Percentiles rank a stretch among this genome's conserved stretches.
Conservation (phyloP, 2,888 invertebrate genomes). For the Tenthredo livida region DNA sequence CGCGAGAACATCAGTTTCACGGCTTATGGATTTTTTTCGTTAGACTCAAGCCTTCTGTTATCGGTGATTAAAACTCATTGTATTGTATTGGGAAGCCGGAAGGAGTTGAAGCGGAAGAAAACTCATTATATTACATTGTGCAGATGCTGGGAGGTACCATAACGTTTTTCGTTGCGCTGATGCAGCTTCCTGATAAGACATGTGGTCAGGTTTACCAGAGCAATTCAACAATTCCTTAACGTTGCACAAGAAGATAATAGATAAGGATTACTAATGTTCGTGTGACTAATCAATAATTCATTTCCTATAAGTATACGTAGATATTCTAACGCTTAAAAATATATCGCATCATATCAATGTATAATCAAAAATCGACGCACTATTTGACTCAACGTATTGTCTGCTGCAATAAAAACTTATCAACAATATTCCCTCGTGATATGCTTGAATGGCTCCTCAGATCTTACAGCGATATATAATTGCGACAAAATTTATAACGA, state of each 20-base stretch:
- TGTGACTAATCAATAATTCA: no score
- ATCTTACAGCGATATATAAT: no score
- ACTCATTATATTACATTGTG: not conserved
- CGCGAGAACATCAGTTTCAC: not conserved
- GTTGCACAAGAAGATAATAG: no score
- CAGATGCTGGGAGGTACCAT: slow-evolving; percentile 9
- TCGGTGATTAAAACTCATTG: not conserved
- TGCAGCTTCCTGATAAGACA: not conserved
- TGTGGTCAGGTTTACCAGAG: not conserved
- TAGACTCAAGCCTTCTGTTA: not conserved
- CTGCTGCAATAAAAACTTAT: no score
- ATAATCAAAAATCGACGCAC: no score
- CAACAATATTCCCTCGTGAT: no score
- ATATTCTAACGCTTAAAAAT: no score
- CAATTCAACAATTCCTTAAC: not conserved
- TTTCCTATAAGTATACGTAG: no score
- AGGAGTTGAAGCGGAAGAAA: not conserved
- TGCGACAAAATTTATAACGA: not conserved
- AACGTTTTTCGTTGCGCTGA: not conserved
- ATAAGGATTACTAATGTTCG: no score
- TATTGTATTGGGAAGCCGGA: not conserved
- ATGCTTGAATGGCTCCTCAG: no score
- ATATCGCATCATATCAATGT: no score
- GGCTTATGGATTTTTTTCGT: not conserved
- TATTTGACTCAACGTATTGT: no score